Base-by-base conservation (phyloP, 2,888 invertebrate species). In the Acutogordius australiensis region DNA sequence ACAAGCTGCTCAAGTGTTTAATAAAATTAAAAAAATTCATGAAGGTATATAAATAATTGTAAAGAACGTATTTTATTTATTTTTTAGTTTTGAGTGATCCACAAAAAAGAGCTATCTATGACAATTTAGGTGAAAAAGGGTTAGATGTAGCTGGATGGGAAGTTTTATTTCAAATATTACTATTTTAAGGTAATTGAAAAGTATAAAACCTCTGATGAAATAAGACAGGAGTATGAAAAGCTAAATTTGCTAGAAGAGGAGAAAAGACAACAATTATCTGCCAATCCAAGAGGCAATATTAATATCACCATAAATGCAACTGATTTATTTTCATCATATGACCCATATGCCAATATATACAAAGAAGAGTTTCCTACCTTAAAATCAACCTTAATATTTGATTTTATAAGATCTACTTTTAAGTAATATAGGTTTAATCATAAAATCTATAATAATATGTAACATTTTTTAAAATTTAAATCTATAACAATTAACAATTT, bases 121-220 rank as follows among this genome's bases (percentile, higher is more conserved):
- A 97, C 74, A 78, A 77, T 60, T 71, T 78, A 70, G 90, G 90
- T n/a, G 79, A 81, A 61, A 80, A 82, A 67, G 94, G 91, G 0
- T 74, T 94, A 29, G 81, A 87, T 70, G 84, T 86, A 0, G 85
- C 88, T 67, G 90, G 88, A 61, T 88, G 90, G 87, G 86, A 91
- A 74, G 77, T 91, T 27, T 26, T 21, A 60, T n/a, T 26, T 21
- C 8, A 51, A n/a, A 51, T 23, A 51, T 4, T n/a, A n/a, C 4
- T 21, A 21, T 60, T 59, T 27, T 61, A 61, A 72, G 70, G 65
- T 74, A 30, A 82, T 91, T 30, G 81, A 85, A 66, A 76, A 86
- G 44, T 84, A 83, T 1, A 82, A 82, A 69, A 88, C 90, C 1
- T 87, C 91, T 1, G 80, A 84, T 65, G 91, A 97, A 76, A 91